phyloP scores from a whole-genome alignment of 2,113 vertebrate genomes.

The Platanista minor region DNA sequence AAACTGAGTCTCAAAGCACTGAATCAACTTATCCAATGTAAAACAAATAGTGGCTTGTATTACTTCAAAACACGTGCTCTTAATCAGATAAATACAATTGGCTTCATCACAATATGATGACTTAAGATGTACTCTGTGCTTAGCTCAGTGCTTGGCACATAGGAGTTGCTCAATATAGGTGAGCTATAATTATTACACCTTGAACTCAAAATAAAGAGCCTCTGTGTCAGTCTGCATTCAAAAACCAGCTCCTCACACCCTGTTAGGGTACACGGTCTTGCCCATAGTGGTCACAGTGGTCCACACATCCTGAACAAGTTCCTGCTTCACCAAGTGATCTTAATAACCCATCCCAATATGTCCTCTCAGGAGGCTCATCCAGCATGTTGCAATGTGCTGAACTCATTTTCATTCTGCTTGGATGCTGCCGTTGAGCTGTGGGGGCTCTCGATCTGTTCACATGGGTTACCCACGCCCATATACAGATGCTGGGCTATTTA shows the following conservation, averaged over 20 bases:
- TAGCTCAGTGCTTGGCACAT: not conserved
- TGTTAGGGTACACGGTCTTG: not conserved
- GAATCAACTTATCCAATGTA: not conserved
- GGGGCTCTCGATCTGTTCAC: not conserved
- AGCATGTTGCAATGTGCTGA: not conserved
- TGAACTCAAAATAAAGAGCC: not conserved
- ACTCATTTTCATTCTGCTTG: conserved; percentile 33
- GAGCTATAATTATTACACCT: not conserved
- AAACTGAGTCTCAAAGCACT: not conserved
- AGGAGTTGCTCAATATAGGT: not conserved
- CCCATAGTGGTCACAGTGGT: not conserved
- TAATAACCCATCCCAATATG: not conserved
- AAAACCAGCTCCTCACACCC: not conserved
- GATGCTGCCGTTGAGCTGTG: not conserved
- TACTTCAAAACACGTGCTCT: not conserved
- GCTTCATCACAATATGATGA: not conserved
- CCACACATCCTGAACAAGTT: not conserved
- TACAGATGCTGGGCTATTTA: conserved; percentile 37
- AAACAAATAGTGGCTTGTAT: not conserved
- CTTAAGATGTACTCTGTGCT: not conserved
- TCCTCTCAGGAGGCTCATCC: not conserved
- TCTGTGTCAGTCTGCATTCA: not conserved
- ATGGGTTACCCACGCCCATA: not conserved
- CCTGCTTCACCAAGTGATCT: not conserved
- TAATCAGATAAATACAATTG: not conserved